Base-by-base conservation (phyloP, 1,140 invertebrate genomes). In the Stegodyphus mimosarum region DNA sequence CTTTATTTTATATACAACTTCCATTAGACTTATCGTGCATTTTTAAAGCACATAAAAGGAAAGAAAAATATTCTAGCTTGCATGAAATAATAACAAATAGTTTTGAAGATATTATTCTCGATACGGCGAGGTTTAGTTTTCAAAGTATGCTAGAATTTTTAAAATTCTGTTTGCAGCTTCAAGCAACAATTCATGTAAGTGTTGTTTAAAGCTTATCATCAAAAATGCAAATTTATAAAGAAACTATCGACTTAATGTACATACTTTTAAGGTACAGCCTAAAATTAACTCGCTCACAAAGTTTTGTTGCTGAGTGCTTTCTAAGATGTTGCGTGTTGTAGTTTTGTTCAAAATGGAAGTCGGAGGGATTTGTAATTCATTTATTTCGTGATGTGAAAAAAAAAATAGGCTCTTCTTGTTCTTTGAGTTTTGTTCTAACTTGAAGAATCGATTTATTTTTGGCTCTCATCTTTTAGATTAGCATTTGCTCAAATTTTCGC, bases 311-410 rank as follows among this genome's bases (percentile, higher is more conserved):
- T 50, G 60, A n/a, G 66, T 74, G 63, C n/a, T 60, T 67, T 63
- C 13, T 49, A 83, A 73, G 33, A 33, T 33, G 48, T 83, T 83
- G 80, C 80, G 80, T 83, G 80, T n/a, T 64, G 49, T 33, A 66
- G 17, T 74, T 74, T 83, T 83, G 53, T 74, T 83, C 60, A 13
- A 66, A n/a, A 51, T 55, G 60, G 71, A 83, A 83, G 51, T 63
- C 51, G n/a, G 63, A 51, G 49, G 71, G 71, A 83, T 83, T 83
- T 83, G 33, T 83, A 83, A 83, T 83, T 73, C 80, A 83, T 66
- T 83, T 83, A 83, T 83, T 83, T 74, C 78, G 69, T 66, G 60
- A 17, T 74, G 80, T 66, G 13, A 49, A 49, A 17, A 66, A 49
- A 53, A 11, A 11, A 60, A 60, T 60, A 4, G 1, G 9, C 55